Base-by-base conservation (phyloP, 2,888 invertebrate species). In the Teleogryllus oceanicus region DNA sequence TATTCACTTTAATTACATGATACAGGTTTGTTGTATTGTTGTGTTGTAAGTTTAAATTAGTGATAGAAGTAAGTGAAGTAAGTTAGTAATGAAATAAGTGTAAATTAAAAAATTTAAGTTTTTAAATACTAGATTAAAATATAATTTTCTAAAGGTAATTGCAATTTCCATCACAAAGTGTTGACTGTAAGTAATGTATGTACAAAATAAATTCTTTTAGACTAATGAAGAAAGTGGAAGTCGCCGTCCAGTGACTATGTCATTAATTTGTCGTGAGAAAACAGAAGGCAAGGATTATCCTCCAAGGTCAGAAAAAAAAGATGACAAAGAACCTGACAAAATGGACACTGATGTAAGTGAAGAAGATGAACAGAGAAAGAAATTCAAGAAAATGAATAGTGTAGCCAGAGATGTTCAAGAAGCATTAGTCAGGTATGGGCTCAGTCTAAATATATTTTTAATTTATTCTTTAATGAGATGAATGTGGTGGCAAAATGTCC, bases 151-250 rank as follows among this genome's bases (percentile, higher is more conserved):
- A 37, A 37, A 37, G 5, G 8, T 37, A 37, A 37, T 37, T 37
- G 37, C 37, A 37, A 37, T 8, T 37, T 37, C 8, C 37, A 37
- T 37, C 8, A 37, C 37, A 8, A 8, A 37, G 37, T 8, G 8
- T 37, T 37, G 8, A 37, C 37, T 37, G 37, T 37, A 8, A 37
- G 37, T 37, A 37, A 37, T 37, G 37, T 5, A 37, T 37, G 8
- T 1, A 5, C 37, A 37, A 37, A 37, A 37, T 37, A 37, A 37
- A 37, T 8, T 37, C 37, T 80, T 83, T 20, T 84, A 90, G 88
- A 85, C 89, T 18, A 95, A 94, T 86, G 94, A 95, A 85, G 94
- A 95, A 83, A 94, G 93, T 49, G 93, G 93, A n/a, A 94, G 94
- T 84, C 90, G 94, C 83, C 89, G 95, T 78, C 94, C 95, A 0